phyloP scores from a whole-genome alignment of 1,140 invertebrate genomes.

The Drosophila varians region DNA sequence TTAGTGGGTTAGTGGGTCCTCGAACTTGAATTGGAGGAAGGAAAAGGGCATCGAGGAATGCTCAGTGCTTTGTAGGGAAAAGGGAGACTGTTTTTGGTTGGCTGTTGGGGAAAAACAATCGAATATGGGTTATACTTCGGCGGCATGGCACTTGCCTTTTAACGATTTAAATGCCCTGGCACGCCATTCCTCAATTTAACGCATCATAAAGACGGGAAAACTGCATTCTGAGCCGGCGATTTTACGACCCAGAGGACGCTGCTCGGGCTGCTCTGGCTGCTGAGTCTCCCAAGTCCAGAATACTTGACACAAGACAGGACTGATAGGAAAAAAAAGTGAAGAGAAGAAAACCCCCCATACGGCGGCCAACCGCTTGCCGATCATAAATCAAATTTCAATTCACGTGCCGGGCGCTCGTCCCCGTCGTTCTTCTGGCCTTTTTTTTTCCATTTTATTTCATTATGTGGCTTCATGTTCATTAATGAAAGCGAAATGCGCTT shows the following conservation, averaged over 20 bases:
- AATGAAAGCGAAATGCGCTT: conserved; percentile 78
- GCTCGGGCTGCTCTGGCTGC: too few species aligned
- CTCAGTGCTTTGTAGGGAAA: not conserved
- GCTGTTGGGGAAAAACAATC: conserved; percentile 23
- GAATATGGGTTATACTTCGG: conserved; percentile 23
- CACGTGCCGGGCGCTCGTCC: conserved; percentile 64
- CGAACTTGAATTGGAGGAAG: conserved; percentile 16
- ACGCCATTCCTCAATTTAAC: conserved; percentile 80
- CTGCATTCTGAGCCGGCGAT: conserved; percentile 29
- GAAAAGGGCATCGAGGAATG: not conserved
- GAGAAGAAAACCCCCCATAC: conserved; percentile 55
- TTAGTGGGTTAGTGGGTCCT: conserved; percentile 43
- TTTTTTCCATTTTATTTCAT: conserved; percentile 4
- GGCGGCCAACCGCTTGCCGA: conserved; percentile 24
- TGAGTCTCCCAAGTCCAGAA: conserved; percentile 46
- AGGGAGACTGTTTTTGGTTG: too few species aligned
- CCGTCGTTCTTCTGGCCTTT: not conserved
- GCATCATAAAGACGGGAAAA: conserved; percentile 54
- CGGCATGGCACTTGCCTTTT: conserved; percentile 47
- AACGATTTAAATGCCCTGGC: conserved; percentile 73
- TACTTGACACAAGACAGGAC: too few species aligned
- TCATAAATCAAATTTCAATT: conserved; percentile 77
- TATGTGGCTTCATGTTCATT: conserved; percentile 52
- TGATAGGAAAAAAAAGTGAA: conserved; percentile 2
- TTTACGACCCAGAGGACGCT: conserved; percentile 41